These are phyloP conservation scores for Platichthys stellatus DNA, from an alignment of 2,113 vertebrate species.

Conservation along the genomic window DNA sequence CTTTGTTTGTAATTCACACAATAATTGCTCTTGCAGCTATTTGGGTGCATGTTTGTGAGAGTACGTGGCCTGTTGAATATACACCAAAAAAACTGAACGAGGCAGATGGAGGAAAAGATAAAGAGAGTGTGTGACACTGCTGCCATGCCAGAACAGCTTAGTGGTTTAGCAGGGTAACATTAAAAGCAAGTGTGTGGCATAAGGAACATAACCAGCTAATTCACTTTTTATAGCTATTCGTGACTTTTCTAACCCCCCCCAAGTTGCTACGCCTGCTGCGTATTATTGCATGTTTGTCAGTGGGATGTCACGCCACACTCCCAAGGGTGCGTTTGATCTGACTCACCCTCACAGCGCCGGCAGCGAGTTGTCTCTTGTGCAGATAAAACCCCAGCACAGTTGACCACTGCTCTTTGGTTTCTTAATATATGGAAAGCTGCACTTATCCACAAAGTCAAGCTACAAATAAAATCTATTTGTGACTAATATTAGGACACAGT, in stretches of 20 bases:
- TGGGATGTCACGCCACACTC: conserved; percentile 54
- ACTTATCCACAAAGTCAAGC: conserved; percentile 9
- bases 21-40: conserved; percentile 25
- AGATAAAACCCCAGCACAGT: conserved; percentile 30
- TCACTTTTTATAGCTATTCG: conserved; percentile 61
- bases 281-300: conserved; percentile 62
- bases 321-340: conserved; percentile 69
- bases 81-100: neutral
- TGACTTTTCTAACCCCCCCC: conserved; percentile 18
- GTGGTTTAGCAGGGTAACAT: conserved; percentile 41
- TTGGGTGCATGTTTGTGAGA: neutral
- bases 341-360: conserved; percentile 60
- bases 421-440: conserved; percentile 42
- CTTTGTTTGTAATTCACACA: conserved; percentile 11
- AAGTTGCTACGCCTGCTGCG: conserved; percentile 46
- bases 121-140: conserved; percentile 16
- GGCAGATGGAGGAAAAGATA: conserved; percentile 24
- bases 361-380: conserved; percentile 43
- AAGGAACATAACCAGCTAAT: conserved; percentile 45
- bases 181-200: conserved; percentile 51
- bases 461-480: conserved; percentile 29
- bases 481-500: conserved; percentile 15
- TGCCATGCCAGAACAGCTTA: conserved; percentile 21
- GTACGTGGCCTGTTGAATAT: neutral
- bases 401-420: conserved; percentile 27